phyloP scores from a whole-genome alignment of 2,113 vertebrate species.

The Lamprologus speciosus region DNA sequence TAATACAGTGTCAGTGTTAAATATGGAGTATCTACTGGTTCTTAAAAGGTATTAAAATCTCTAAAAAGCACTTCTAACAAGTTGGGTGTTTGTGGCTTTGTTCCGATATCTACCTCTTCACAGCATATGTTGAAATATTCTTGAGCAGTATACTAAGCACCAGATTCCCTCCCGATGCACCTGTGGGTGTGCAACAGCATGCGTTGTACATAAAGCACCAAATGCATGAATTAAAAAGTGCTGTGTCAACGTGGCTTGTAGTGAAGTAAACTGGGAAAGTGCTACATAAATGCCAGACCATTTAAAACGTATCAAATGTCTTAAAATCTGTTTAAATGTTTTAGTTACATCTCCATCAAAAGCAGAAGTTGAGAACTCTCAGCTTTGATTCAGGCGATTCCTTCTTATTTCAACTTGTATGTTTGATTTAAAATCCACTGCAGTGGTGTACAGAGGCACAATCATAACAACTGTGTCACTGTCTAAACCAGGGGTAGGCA shows the following conservation, averaged over 20 bases:
- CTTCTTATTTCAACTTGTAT: accelerated
- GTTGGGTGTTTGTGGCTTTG: neutral
- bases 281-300: neutral
- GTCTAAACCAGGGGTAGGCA: neutral
- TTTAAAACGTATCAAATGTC: neutral
- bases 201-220: accelerated
- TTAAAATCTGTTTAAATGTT: neutral
- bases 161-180: neutral
- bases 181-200: neutral
- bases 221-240: neutral
- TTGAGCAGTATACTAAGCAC: neutral
- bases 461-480: neutral
- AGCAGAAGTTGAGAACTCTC: neutral
- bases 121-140: neutral
- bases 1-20: neutral
- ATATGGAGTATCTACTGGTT: neutral
- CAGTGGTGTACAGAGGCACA: neutral
- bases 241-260: accelerated
- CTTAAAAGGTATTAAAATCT: neutral
- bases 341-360: neutral
- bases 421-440: neutral
- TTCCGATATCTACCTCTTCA: neutral
- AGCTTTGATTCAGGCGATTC: accelerated
- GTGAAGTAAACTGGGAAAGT: neutral
- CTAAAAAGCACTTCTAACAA: accelerated